A percentile compares a stretch with the other conserved stretches of the same genome.
Evolutionary conservation across 1,140 invertebrate species (phyloP).

Genomic region (Semibalanus balanoides): DNA sequence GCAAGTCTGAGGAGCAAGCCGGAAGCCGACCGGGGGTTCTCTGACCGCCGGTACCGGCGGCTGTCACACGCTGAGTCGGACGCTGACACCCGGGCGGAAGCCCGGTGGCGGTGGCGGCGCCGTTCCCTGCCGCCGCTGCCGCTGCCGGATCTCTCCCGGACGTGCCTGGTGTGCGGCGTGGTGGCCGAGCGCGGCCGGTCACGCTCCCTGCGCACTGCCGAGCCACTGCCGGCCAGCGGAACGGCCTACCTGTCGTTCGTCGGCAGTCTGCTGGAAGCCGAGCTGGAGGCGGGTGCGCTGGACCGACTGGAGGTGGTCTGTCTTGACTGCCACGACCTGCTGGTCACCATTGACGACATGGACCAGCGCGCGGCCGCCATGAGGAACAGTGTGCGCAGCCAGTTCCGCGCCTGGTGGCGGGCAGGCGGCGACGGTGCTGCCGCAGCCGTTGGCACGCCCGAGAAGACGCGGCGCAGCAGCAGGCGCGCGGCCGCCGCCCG

Average conservation of each 20-base stretch:
- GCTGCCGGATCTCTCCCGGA: not conserved
- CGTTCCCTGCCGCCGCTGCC: no score
- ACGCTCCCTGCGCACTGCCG: not conserved
- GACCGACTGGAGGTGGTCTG: not conserved
- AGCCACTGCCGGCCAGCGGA: not conserved
- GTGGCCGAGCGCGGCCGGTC: not conserved
- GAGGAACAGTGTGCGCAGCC: constrained; percentile 39
- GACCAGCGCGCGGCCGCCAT: constrained; percentile 26
- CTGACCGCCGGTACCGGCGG: no score
- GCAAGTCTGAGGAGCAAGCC: not conserved
- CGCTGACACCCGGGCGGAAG: not conserved
- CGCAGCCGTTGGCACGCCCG: no score
- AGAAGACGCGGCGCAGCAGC: not conserved
- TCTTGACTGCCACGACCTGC: not conserved
- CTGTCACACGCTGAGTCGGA: not conserved
- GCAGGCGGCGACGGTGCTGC: not conserved
- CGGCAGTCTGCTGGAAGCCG: not conserved
- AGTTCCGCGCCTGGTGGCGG: constrained; percentile 33
- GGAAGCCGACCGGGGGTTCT: no score
- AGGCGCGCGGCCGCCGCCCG: no score
- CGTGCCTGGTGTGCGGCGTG: not conserved
- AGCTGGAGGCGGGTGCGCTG: not conserved
- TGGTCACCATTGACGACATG: not conserved
- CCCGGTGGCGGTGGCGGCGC: no score
- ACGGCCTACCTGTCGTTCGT: not conserved